phyloP scores from a whole-genome alignment of 1,140 invertebrate species.

The Caerostris darwini region DNA sequence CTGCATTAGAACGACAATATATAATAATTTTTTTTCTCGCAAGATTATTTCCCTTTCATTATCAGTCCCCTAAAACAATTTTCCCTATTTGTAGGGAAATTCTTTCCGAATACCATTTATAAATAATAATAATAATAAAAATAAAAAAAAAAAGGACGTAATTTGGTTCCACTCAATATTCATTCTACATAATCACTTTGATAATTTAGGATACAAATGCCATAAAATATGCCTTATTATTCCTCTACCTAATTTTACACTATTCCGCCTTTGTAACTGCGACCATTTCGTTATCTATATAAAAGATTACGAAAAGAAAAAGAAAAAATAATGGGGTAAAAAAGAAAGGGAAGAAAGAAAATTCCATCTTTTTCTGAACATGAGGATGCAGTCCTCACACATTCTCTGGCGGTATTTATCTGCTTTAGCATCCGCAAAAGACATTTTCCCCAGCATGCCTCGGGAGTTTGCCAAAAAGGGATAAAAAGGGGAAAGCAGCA shows the following conservation, averaged over 20 bases:
- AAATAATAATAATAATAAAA: no score
- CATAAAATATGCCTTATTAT: not conserved
- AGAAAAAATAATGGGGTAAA: not conserved
- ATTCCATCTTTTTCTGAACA: not conserved
- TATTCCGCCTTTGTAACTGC: not conserved
- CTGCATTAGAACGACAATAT: no score
- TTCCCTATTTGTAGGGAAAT: no score
- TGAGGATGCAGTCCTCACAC: not conserved
- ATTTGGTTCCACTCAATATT: no score
- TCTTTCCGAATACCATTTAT: no score
- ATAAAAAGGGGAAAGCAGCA: not conserved
- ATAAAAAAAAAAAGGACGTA: no score
- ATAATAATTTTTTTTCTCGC: no score
- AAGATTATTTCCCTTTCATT: no score
- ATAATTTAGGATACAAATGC: no score
- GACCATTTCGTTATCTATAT: not conserved
- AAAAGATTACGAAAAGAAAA: not conserved
- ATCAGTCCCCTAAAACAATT: no score
- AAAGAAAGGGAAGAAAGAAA: not conserved
- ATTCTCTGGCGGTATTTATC: constrained; percentile 14
- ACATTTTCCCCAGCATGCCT: constrained; percentile 24
- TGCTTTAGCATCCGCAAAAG: not conserved
- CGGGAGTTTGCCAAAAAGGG: constrained; percentile 15
- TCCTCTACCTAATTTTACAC: not conserved
- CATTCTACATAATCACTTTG: no score